Base-by-base conservation (phyloP, 2,888 invertebrate species). In the Aphidoletes aphidimyza region DNA sequence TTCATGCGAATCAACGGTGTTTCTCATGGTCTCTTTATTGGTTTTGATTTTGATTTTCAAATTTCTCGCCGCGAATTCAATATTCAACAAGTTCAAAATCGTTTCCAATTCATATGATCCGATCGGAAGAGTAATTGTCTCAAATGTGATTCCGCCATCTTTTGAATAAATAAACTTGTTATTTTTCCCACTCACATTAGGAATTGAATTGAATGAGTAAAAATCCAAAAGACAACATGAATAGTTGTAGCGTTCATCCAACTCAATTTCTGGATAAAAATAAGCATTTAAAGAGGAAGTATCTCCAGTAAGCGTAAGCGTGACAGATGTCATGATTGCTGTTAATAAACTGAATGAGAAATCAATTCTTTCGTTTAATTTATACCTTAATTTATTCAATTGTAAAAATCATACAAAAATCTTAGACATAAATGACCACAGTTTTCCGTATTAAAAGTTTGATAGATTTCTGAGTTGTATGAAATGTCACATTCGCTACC, bases 391-490 rank as follows among this genome's bases (percentile, higher is more conserved):
- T 54, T 54, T 5, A 54, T 54, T 54, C 22, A 54, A 22, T 54
- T 69, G 22, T 69, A 69, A 69, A 69, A 69, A 1, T 69, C 11
- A 81, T 81, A 85, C 83, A 88, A 85, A 86, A 87, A 88, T 85
- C 87, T 84, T 85, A 88, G 85, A 86, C 88, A 88, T 19, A 88
- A 85, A 86, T 88, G 88, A 8, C 88, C 88, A 84, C 88, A 88
- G 30, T 86, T 87, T 22, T 86, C 85, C 37, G 86, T 86, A 81
- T n/a, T 17, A 34, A 69, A 69, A 0, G 30, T 30, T 69, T 69
- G 69, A 69, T 34, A 69, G 30, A 5, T 30, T 2, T 69, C 14
- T 3, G 34, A 69, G 34, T 69, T 69, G 14, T n/a, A 69, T n/a
- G 3, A 69, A 69, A 69, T 69, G 34, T 69, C n/a, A 34, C 69